Percentiles rank a stretch among this genome's conserved stretches.
These are phyloP conservation scores for Petroica traversi DNA, from an alignment of 2,113 vertebrate species.

Conservation along the genomic window DNA sequence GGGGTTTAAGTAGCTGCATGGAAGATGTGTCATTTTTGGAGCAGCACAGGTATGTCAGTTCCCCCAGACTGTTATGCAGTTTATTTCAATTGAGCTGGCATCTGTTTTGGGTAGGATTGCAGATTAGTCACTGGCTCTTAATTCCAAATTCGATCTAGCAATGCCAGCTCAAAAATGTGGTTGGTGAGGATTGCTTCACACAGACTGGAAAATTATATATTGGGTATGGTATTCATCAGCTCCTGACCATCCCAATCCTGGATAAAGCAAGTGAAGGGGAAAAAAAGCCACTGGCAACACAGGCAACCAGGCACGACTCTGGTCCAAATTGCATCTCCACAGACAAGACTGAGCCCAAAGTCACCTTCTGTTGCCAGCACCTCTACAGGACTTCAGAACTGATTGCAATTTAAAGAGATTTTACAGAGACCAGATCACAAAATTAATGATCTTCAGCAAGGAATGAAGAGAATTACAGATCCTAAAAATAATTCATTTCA, in stretches of 20 bases:
- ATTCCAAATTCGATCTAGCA: not conserved
- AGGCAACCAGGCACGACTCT: not conserved
- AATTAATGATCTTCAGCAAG: not conserved
- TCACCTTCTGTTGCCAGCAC: not conserved
- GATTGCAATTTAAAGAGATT: not conserved
- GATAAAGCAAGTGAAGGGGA: not conserved
- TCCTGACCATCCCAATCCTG: not conserved
- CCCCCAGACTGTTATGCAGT: fast-evolving
- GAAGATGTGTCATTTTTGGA: not conserved
- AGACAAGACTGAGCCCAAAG: not conserved
- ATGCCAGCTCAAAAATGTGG: not conserved
- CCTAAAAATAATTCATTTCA: not conserved
- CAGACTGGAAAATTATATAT: not conserved
- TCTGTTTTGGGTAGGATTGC: not conserved
- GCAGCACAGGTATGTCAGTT: not conserved
- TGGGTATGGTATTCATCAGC: not conserved
- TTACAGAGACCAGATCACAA: not conserved
- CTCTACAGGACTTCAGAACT: not conserved
- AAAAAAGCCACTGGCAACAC: not conserved
- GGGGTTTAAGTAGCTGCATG: not conserved
- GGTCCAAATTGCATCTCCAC: not conserved
- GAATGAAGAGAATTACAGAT: not conserved
- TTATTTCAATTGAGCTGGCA: not conserved
- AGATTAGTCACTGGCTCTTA: not conserved
- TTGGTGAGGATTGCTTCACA: not conserved